These are phyloP conservation scores for Leptinotarsa rubiginosa DNA, from an alignment of 2,888 invertebrate genomes.

Conservation along the genomic window DNA sequence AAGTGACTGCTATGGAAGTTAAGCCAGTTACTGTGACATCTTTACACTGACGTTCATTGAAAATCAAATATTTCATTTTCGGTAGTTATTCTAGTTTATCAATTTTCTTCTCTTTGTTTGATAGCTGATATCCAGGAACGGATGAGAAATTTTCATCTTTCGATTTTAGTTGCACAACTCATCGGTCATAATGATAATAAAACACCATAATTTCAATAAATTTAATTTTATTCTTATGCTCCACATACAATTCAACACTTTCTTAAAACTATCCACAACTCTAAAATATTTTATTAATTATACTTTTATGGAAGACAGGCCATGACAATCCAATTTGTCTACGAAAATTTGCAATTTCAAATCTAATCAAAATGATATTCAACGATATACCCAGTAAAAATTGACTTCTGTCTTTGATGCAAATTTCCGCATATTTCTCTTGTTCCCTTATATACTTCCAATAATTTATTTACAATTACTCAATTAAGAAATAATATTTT, in stretches of 20 bases:
- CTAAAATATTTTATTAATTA: slow-evolving; percentile 40
- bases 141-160: background rate
- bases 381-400: slow-evolving; percentile 29
- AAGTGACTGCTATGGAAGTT: no score
- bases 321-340: slow-evolving; percentile 60
- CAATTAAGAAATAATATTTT: background rate
- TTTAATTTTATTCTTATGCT: background rate
- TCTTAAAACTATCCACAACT: slow-evolving; percentile 37
- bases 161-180: background rate
- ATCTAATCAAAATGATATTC: slow-evolving; percentile 6
- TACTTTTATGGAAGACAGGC: slow-evolving; percentile 63
- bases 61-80: no score
- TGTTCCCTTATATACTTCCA: slow-evolving; percentile 47
- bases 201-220: background rate
- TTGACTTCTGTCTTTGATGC: slow-evolving; percentile 36
- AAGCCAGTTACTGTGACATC: no score
- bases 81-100: no score
- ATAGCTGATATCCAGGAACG: no score
- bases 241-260: slow-evolving; percentile 33
- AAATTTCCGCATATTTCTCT: slow-evolving; percentile 52
- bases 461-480: slow-evolving; percentile 42
- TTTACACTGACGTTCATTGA: no score
- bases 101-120: no score
- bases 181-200: background rate
- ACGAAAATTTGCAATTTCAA: slow-evolving; percentile 50